A percentile compares a stretch with the other conserved stretches of the same genome.
These are phyloP conservation scores for Oriolus oriolus DNA, from an alignment of 2,113 vertebrate species.

Conservation along the genomic window DNA sequence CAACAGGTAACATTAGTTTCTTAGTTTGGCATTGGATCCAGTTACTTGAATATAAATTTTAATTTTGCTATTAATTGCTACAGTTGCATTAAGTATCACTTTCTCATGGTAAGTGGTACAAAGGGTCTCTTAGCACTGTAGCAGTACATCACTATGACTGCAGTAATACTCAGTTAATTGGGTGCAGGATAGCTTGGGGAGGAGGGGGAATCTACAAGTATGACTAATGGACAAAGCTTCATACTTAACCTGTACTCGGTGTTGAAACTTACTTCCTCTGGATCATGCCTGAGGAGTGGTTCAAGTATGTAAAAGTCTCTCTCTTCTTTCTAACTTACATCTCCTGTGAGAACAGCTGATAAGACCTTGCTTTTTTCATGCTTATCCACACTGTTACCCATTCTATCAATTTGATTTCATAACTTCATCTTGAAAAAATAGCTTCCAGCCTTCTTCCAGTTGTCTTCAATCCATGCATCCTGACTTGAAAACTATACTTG, in stretches of 20 bases:
- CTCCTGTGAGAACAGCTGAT: not conserved
- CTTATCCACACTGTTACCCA: not conserved
- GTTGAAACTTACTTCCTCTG: not conserved
- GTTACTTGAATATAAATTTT: not conserved
- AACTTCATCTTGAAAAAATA: not conserved
- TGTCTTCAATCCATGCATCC: not conserved
- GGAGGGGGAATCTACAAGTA: not conserved
- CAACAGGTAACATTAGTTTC: not conserved
- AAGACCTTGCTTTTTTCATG: not conserved
- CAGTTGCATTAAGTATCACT: not conserved
- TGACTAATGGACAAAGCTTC: not conserved
- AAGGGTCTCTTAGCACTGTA: not conserved
- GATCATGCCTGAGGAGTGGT: not conserved
- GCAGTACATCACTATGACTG: not conserved
- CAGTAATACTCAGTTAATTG: not conserved
- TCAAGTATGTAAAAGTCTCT: not conserved
- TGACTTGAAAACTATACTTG: not conserved
- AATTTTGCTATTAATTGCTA: not conserved
- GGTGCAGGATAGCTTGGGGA: not conserved
- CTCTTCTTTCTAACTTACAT: not conserved
- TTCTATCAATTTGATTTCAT: not conserved
- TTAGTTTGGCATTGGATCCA: not conserved
- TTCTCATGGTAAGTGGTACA: not conserved
- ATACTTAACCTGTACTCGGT: not conserved
- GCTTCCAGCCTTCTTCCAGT: not conserved